These are phyloP conservation scores for Acronicta psi DNA, from an alignment of 2,888 invertebrate species.

Conservation along the genomic window DNA sequence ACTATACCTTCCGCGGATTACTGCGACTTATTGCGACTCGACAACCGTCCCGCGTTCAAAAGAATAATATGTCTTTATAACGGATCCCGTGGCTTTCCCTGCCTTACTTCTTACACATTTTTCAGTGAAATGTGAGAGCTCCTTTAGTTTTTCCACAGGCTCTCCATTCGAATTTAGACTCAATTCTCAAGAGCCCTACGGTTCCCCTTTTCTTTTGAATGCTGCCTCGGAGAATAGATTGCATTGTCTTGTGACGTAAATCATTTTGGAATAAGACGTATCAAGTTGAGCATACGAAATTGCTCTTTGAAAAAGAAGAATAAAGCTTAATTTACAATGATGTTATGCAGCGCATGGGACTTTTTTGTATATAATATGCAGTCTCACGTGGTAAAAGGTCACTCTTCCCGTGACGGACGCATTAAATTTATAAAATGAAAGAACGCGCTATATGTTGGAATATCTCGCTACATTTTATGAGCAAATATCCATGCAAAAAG, in stretches of 20 bases:
- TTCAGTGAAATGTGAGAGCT: conserved; percentile 86
- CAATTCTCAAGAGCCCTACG: conserved; percentile 42
- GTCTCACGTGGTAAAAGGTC: conserved; percentile 79
- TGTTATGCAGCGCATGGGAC: conserved; percentile 38
- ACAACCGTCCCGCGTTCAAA: conserved; percentile 84
- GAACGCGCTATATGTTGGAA: conserved; percentile 45
- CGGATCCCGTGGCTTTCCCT: conserved; percentile 69
- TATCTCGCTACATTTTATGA: conserved; percentile 43
- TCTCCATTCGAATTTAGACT: conserved; percentile 54
- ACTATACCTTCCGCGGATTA: conserved; percentile 84
- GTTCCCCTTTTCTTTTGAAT: conserved; percentile 45
- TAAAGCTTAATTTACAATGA: conserved; percentile 57
- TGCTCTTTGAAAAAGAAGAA: conserved; percentile 51
- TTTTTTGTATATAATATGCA: conserved; percentile 46
- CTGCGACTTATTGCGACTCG: conserved; percentile 79
- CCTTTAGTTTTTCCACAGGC: conserved; percentile 69
- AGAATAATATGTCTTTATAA: conserved; percentile 89
- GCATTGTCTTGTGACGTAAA: conserved; percentile 86
- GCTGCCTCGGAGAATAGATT: conserved; percentile 77
- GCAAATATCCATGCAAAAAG: conserved; percentile 26
- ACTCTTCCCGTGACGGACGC: conserved; percentile 74
- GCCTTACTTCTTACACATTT: conserved; percentile 85
- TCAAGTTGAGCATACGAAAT: conserved; percentile 56
- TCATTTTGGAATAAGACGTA: conserved; percentile 78
- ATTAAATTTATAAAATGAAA: conserved; percentile 73